These are phyloP conservation scores for Hyalella azteca DNA, from an alignment of 2,888 invertebrate genomes.

Conservation along the genomic window DNA sequence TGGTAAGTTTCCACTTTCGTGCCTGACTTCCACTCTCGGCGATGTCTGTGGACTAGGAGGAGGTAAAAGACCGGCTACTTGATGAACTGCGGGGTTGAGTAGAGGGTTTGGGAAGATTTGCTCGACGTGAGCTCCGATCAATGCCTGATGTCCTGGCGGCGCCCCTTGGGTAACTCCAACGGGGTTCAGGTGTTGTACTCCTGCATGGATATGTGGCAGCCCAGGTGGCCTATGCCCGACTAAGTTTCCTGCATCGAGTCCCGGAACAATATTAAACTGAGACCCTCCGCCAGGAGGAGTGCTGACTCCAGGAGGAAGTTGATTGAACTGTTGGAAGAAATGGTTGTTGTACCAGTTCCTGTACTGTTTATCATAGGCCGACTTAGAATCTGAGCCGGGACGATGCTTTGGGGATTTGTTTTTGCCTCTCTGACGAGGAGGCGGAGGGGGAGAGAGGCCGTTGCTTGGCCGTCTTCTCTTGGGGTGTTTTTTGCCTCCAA, in stretches of 20 bases:
- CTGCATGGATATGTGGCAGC: background rate
- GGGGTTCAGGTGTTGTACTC: slow-evolving; percentile 11
- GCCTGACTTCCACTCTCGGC: background rate
- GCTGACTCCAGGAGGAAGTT: background rate
- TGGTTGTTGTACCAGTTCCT: slow-evolving; percentile 34
- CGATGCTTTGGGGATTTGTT: background rate
- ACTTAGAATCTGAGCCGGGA: background rate
- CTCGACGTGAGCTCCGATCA: background rate
- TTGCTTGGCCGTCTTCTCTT: slow-evolving; percentile 10
- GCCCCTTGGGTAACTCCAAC: slow-evolving; percentile 7
- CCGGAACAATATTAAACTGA: background rate
- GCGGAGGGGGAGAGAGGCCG: background rate
- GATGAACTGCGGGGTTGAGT: background rate
- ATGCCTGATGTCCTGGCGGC: background rate
- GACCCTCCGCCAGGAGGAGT: background rate
- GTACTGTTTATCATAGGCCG: slow-evolving; percentile 1
- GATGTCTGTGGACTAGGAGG: background rate
- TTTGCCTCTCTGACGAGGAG: background rate
- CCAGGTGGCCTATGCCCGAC: background rate
- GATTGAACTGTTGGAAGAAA: slow-evolving; percentile 21
- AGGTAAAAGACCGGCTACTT: background rate
- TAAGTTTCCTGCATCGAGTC: background rate
- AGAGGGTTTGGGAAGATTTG: background rate
- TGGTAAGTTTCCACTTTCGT: no score
- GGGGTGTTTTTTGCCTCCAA: background rate